Evolutionary conservation across 2,888 invertebrate species (phyloP).

Genomic region (Pecten maximus): DNA sequence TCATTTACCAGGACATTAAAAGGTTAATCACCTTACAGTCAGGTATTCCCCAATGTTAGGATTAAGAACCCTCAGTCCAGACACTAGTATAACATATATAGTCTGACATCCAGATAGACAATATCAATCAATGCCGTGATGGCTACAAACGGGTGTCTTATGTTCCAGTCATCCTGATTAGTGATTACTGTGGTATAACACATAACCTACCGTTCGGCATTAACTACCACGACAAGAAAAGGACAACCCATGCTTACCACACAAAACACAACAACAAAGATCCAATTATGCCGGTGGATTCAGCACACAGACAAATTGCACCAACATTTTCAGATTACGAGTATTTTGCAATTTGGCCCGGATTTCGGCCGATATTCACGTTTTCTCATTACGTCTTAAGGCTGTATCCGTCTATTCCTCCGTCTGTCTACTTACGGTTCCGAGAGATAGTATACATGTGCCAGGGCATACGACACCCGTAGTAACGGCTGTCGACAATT

Average conservation of each 20-base stretch:
- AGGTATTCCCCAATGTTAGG: too few species aligned
- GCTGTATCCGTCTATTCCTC: neutral
- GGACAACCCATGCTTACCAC: neutral
- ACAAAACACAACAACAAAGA: neutral
- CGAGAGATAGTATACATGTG: neutral
- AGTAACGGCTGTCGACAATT: neutral
- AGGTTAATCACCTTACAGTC: too few species aligned
- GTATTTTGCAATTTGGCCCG: neutral
- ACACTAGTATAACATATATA: too few species aligned
- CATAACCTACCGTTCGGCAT: neutral
- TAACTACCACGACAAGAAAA: neutral
- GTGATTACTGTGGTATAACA: too few species aligned
- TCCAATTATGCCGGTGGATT: neutral
- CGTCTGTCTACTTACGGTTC: neutral
- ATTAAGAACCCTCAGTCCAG: too few species aligned
- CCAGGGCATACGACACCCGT: neutral
- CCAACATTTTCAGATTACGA: neutral
- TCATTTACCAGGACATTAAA: too few species aligned
- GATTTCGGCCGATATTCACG: neutral
- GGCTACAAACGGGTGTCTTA: too few species aligned
- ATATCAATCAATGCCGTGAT: too few species aligned
- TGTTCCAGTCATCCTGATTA: too few species aligned
- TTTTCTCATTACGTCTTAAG: constrained; percentile 26
- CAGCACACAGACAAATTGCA: neutral
- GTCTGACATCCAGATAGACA: too few species aligned